phyloP scores from a whole-genome alignment of 2,113 vertebrate species.

The Aepyceros melampus region DNA sequence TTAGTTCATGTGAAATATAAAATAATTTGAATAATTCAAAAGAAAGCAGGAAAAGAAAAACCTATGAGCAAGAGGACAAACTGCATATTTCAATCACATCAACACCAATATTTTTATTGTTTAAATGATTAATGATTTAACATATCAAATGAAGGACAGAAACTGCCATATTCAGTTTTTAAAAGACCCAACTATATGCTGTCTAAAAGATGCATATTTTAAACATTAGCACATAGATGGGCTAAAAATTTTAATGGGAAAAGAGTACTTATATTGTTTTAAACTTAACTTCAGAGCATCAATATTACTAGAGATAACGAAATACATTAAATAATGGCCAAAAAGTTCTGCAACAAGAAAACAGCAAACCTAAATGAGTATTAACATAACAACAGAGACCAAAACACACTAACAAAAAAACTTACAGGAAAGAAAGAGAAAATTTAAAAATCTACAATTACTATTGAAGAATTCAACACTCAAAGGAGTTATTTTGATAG shows the following conservation, averaged over 20 bases:
- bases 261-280: not conserved
- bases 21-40: not conserved
- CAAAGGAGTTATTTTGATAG: not conserved
- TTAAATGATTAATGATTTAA: not conserved
- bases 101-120: not conserved
- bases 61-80: not conserved
- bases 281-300: not conserved
- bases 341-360: not conserved
- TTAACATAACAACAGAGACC: not conserved
- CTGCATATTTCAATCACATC: not conserved
- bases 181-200: not conserved
- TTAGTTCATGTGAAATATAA: not conserved
- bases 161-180: not conserved
- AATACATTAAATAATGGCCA: not conserved
- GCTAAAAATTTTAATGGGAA: not conserved
- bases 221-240: not conserved
- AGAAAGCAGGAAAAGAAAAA: not conserved
- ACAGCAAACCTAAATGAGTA: not conserved
- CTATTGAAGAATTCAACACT: not conserved
- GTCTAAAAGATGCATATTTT: not conserved
- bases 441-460: not conserved
- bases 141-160: not conserved
- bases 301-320: not conserved
- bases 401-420: not conserved
- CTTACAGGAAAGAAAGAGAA: not conserved